Percentiles rank a stretch among this genome's conserved stretches.
phyloP scores from a whole-genome alignment of 2,113 vertebrate species.

The Aviceda subcristata region DNA sequence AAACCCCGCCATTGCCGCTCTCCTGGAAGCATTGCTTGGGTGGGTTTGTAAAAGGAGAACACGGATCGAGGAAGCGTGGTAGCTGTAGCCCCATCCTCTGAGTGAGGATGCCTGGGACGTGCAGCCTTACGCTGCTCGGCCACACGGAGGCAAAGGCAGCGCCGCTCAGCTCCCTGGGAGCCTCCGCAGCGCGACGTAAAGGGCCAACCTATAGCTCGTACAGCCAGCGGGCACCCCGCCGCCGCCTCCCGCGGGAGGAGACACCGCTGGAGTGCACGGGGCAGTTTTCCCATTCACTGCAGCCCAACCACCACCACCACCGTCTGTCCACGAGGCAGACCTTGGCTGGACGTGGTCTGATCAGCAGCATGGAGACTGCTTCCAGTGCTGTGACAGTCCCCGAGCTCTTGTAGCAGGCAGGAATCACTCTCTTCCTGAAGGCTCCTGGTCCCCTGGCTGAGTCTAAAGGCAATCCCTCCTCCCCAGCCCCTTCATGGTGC shows the following conservation, averaged over 20 bases:
- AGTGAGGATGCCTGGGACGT: background rate
- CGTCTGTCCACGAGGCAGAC: fast-evolving
- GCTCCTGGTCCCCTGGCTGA: background rate
- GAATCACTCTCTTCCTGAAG: background rate
- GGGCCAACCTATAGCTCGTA: background rate
- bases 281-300: background rate
- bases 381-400: background rate
- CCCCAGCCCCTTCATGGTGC: background rate
- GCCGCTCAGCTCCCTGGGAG: background rate
- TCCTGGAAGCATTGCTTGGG: background rate
- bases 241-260: background rate
- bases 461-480: background rate
- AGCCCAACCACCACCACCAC: background rate
- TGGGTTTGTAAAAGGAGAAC: background rate
- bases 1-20: background rate
- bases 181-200: background rate
- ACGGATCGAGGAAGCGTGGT: too few relatives aligned
- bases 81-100: background rate
- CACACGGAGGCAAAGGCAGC: background rate
- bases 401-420: background rate
- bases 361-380: background rate
- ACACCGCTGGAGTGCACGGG: fast-evolving
- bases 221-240: background rate
- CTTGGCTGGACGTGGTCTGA: background rate
- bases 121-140: background rate